Base-by-base conservation (phyloP, 2,888 invertebrate species). In the Thelaira solivaga region DNA sequence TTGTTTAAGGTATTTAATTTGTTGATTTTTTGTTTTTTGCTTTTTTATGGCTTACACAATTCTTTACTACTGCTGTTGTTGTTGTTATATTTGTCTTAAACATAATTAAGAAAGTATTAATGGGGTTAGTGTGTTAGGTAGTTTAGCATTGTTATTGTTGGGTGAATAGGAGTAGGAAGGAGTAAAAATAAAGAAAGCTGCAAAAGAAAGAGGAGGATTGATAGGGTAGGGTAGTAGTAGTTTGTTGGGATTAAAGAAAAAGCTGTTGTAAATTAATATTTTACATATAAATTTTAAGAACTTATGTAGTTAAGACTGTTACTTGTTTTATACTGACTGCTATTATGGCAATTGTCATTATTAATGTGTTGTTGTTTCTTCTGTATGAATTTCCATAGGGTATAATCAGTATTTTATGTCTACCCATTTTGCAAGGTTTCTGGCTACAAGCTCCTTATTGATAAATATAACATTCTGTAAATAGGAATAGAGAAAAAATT, bases 371-470 rank as follows among this genome's bases (percentile, higher is more conserved):
- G 68, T 59, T 71, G 62, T 51, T 62, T 24, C 57, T 49, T 53
- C 61, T 47, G 51, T 39, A 47, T 62, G 64, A 34, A 43, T 76
- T 72, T 72, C 57, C 67, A 51, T 53, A 59, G 53, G 65, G 41
- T 55, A 81, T 67, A 83, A 83, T 87, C 88, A 88, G 83, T 88
- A 86, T 82, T 81, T 82, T 80, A 86, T 81, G 81, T 89, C 89
- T 80, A 92, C 88, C 93, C 95, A 95, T 86, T 93, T 93, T 61
- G 96, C 97, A 85, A 93, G 92, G 67, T 96, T 95, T 88, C 94
- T 92, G 83, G 94, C 94, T 83, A 96, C 94, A 85, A 97, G 90
- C 90, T 96, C 96, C 86, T 94, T 92, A 89, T 97, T 97, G 83
- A 97, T 92, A 89, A 95, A 94, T 90, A 95, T 92, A 83, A 94